Base-by-base conservation (phyloP, 2,113 vertebrate genomes). In the Heterocephalus glaber region DNA sequence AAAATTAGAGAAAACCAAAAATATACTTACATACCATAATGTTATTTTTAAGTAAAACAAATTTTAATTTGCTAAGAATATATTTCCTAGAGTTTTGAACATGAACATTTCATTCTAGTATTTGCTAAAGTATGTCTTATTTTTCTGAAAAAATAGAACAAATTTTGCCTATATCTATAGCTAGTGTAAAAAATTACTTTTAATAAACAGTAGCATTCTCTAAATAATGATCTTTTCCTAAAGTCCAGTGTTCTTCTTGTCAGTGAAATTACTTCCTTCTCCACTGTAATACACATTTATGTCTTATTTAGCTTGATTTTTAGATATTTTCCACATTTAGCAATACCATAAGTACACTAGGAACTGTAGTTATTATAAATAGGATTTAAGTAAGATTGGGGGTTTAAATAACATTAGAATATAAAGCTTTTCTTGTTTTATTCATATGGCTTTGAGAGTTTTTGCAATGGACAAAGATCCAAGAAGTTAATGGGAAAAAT, bases 51-150 rank as follows among this genome's bases (percentile, higher is more conserved):
- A 89, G 44, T 72, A 86, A 84, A 49, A 74, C 38, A 92, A 72
- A 19, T 76, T 92, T 95, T 66, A 89, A 88, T 80, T 86, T 72
- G 52, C 33, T 70, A 87, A 94, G 63, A 95, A 84, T 70, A 47
- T 20, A 61, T 81, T 66, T 19, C 30, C n/a, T 72, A 65, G 38
- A 88, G 84, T 89, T 89, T 86, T 72, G 8, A 90, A 77, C 49
- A 88, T 60, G 52, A 91, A 77, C 5, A 68, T 80, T 38, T 85
- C 47, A 56, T 95, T 79, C 61, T 3, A 92, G 3, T 65, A 16
- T 91, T 92, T 96, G 68, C 65, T 92, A 44, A 92, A 56, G 8
- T 70, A 3, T 80, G 54, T 74, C 16, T 83, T 70, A 2, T 90
- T 90, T 92, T 94, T 58, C 70, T 60, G 28, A 94, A 83, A 90